Conservation (phyloP, 2,113 vertebrate genomes). For the Tichodroma muraria region DNA sequence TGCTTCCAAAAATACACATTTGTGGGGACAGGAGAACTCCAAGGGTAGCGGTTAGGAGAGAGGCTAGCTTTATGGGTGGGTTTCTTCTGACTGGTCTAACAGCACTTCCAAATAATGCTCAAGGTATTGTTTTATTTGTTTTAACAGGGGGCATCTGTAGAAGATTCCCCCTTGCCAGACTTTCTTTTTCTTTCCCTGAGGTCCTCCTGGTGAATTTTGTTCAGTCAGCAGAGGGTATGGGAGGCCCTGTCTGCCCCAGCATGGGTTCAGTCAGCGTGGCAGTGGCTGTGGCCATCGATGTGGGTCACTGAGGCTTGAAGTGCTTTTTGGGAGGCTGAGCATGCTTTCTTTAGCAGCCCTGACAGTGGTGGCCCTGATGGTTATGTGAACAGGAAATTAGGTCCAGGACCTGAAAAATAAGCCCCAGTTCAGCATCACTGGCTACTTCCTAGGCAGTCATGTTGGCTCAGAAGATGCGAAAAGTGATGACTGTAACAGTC, state of each 20-base stretch:
- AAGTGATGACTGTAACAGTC: background rate
- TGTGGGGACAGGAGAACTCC: background rate
- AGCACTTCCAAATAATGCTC: background rate
- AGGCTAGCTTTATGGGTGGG: background rate
- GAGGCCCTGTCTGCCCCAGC: background rate
- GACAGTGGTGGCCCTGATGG: background rate
- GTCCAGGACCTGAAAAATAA: background rate
- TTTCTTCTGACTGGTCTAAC: background rate
- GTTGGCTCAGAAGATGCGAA: background rate
- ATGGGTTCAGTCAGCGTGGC: background rate
- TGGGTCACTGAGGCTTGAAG: background rate
- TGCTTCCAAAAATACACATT: background rate
- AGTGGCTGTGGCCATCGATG: background rate
- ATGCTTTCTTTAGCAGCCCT: background rate
- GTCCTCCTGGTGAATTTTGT: background rate
- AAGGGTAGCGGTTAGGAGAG: background rate
- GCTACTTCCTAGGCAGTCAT: background rate
- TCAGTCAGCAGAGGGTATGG: background rate
- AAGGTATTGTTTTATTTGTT: background rate
- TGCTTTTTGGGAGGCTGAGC: background rate
- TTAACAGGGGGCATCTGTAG: background rate
- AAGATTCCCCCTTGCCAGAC: background rate
- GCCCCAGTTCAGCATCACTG: background rate
- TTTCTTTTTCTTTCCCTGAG: background rate
- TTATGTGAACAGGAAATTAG: background rate